Base-by-base conservation (phyloP, 2,797 vertebrate genomes). In the Lagodon rhomboides region DNA sequence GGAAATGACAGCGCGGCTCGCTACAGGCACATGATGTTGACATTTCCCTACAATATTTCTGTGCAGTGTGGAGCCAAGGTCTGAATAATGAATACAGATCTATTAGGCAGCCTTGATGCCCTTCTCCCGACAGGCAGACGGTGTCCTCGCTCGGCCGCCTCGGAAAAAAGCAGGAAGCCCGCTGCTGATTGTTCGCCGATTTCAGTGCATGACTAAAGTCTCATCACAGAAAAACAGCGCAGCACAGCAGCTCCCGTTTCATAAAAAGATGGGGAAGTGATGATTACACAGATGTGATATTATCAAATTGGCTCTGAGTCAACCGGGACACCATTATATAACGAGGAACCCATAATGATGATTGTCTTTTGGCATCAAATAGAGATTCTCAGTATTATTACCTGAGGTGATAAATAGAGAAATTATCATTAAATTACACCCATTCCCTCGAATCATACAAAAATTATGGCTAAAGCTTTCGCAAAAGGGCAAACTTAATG, bases 61-160 rank as follows among this genome's bases (percentile, higher is more conserved):
- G 62, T 74, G 67, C 63, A 47, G 63, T 22, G n/a, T 75, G 30
- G 49, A 79, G 75, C 71, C 80, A 68, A 76, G 85, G 85, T 84
- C 84, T 90, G 85, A 90, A 89, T 91, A 86, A 91, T 89, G 77
- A 91, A 84, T 86, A 84, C 58, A 80, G 70, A 88, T 84, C 62
- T 81, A 75, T 83, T 83, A 83, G 77, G 54, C 75, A 70, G 83
- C 77, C 84, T 85, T 68, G 73, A 68, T 77, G 47, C 44, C 70
- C 63, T 71, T 76, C 54, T 68, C 65, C 73, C 50, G 25, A 75
- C 74, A 78, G 77, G 62, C 74, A 75, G 51, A 30, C 59, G 43
- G 74, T 83, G 83, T 85, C 82, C 89, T 89, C 49, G 22, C 58
- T 59, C 47, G 0, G 62, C 77, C 16, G n/a, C 16, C 61, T 78